These are phyloP conservation scores for Catostylus mosaicus DNA, from an alignment of 30 jellyfish, hydroid and myxozoan species.

Conservation along the genomic window DNA sequence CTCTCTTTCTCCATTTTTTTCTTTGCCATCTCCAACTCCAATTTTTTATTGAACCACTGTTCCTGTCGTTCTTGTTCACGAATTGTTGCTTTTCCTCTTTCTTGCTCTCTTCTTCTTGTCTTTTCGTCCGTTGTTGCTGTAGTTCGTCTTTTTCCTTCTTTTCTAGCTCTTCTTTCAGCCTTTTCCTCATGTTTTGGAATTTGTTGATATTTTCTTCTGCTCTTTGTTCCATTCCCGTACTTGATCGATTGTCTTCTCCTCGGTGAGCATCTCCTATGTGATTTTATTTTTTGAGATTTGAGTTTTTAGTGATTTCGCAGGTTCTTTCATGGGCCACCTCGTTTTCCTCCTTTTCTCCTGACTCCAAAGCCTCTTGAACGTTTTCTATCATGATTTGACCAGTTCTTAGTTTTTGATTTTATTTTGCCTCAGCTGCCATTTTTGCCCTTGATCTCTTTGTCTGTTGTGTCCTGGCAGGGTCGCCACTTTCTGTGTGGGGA, in stretches of 20 bases:
- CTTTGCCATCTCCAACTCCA: constrained; percentile 34
- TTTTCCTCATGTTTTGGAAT: constrained; percentile 38
- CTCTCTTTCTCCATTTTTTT: constrained; percentile 5
- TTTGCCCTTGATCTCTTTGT: constrained; percentile 37
- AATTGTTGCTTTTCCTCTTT: constrained; percentile 36
- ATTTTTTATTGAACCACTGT: constrained; percentile 14
- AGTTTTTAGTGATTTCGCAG: constrained; percentile 24
- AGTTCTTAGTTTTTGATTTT: constrained; percentile 34
- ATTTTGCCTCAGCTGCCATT: constrained; percentile 39
- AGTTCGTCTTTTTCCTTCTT: constrained; percentile 52
- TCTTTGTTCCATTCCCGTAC: constrained; percentile 58
- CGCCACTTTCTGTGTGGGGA: constrained; percentile 51
- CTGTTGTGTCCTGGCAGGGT: constrained; percentile 35
- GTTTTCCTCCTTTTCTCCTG: constrained; percentile 45
- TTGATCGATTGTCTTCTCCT: constrained; percentile 43
- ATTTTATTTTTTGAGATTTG: constrained; percentile 13
- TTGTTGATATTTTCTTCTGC: constrained; percentile 40
- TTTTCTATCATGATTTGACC: constrained; percentile 35
- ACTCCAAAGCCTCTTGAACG: constrained; percentile 48
- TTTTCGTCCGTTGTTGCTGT: constrained; percentile 64
- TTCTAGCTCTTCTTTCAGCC: constrained; percentile 48
- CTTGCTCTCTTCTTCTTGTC: constrained; percentile 46
- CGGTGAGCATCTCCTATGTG: constrained; percentile 30
- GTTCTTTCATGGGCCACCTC: constrained; percentile 45
- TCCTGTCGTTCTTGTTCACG: constrained; percentile 48